Percentiles rank a stretch among this genome's conserved stretches.
phyloP scores from a whole-genome alignment of 2,888 invertebrate species.

The Arenicola marina region DNA sequence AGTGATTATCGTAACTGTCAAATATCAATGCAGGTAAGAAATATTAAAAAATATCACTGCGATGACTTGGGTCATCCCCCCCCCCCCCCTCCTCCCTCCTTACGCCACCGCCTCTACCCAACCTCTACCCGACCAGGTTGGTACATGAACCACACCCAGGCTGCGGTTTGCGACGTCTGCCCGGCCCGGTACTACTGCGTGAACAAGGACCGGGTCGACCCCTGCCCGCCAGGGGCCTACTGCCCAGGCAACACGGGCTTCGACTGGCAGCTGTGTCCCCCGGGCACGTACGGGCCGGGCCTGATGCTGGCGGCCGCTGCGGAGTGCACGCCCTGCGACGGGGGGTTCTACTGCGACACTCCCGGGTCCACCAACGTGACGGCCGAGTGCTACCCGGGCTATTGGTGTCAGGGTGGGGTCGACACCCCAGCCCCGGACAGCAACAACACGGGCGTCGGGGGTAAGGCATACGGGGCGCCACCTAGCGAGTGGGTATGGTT shows the following conservation, averaged over 20 bases:
- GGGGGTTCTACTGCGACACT: constrained; percentile 47
- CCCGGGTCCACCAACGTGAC: constrained; percentile 45
- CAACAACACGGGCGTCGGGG: constrained; percentile 55
- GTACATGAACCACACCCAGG: constrained; percentile 56
- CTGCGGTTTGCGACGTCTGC: constrained; percentile 48
- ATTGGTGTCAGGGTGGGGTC: constrained; percentile 50
- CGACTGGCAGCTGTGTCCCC: constrained; percentile 47
- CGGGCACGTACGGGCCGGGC: constrained; percentile 50
- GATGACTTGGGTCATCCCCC: too few species aligned
- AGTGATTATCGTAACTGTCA: too few species aligned
- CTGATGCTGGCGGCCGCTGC: constrained; percentile 40
- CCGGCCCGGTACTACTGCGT: constrained; percentile 55
- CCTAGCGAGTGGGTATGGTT: too few species aligned
- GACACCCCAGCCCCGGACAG: constrained; percentile 36
- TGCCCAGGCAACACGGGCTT: constrained; percentile 54
- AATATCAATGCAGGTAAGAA: too few species aligned
- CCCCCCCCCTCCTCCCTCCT: too few species aligned
- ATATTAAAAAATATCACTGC: too few species aligned
- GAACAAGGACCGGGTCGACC: constrained; percentile 47
- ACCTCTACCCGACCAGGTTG: too few species aligned
- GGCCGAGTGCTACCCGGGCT: constrained; percentile 47
- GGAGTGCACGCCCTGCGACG: constrained; percentile 51
- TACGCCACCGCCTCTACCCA: too few species aligned
- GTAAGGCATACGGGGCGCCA: too few species aligned
- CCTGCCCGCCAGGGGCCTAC: constrained; percentile 51